Base-by-base conservation (phyloP, 2,113 vertebrate genomes). In the Actinemys pallida region DNA sequence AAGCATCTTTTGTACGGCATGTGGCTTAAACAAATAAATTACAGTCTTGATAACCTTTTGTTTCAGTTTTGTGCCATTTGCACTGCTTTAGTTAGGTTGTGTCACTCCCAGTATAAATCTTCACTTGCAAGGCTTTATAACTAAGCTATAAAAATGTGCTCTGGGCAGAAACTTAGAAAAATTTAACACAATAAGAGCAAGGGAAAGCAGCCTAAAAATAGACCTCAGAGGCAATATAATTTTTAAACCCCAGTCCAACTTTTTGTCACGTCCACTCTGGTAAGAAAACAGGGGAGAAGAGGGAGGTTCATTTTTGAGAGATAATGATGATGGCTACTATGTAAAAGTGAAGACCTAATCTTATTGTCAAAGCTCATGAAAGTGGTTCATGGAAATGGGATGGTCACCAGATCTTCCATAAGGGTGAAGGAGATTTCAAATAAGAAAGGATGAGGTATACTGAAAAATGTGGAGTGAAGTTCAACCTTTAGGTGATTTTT, bases 11-110 rank as follows among this genome's bases (percentile, higher is more conserved):
- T 96, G 93, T 95, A 94, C 83, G 93, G 75, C 81, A 92, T 96
- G 92, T 97, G 93, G 95, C 95, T 96, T 97, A 97, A 98, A 96
- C 95, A 97, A 98, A 98, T 96, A 97, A 97, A 97, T 93, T 96
- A 97, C 92, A 95, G 97, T 87, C 96, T 93, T 89, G 95, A 94
- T 96, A 94, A 94, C 65, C 39, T 97, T 93, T 94, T 96, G 92
- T 98, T 98, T 97, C 95, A 94, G 86, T 88, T 88, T 90, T 96
- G 79, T 86, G 94, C 90, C 93, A 93, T 97, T 95, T 97, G 90
- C 95, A 89, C 96, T 92, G 93, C 24, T 87, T 96, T 89, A 91
- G 88, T 95, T 95, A 97, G 95, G 96, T 53, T 54, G 93, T 92
- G 92, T 95, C 94, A 91, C 87, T 95, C 87, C 96, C 92, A 94